A percentile compares a stretch with the other conserved stretches of the same genome.
These are phyloP conservation scores for Synergus itoensis DNA, from an alignment of 2,888 invertebrate species.

Conservation along the genomic window DNA sequence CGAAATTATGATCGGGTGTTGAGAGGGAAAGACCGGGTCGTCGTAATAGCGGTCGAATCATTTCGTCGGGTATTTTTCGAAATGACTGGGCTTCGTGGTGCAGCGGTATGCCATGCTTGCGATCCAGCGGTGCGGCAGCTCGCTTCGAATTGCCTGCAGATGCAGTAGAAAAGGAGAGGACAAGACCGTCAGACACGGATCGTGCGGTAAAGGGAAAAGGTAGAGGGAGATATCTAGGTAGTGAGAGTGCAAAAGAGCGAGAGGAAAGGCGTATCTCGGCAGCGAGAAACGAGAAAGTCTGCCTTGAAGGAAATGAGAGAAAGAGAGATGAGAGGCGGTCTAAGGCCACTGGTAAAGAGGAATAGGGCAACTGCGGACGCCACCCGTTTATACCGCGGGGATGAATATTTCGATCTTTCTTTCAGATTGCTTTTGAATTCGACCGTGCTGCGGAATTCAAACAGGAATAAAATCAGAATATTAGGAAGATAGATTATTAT, in stretches of 20 bases:
- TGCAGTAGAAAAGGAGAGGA: slow-evolving; percentile 49
- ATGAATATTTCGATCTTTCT: slow-evolving; percentile 65
- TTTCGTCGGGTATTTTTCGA: slow-evolving; percentile 71
- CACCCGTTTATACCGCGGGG: slow-evolving; percentile 64
- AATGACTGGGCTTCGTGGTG: slow-evolving; percentile 66
- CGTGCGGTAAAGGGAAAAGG: slow-evolving; percentile 20
- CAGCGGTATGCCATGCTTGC: slow-evolving; percentile 62
- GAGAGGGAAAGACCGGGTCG: slow-evolving; percentile 57
- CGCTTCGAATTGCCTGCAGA: slow-evolving; percentile 53
- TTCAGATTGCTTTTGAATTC: slow-evolving; percentile 48
- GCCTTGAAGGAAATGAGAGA: slow-evolving; percentile 6
- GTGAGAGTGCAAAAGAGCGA: slow-evolving; percentile 47
- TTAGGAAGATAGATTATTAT: background rate
- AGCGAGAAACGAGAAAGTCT: slow-evolving; percentile 34
- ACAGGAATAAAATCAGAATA: background rate
- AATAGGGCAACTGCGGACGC: slow-evolving; percentile 37
- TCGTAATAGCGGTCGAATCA: slow-evolving; percentile 70
- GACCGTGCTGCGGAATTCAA: background rate
- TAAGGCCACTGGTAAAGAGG: slow-evolving; percentile 41
- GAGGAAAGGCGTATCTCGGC: slow-evolving; percentile 57
- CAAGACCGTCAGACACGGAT: slow-evolving; percentile 5
- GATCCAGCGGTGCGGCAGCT: slow-evolving; percentile 63
- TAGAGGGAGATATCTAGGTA: slow-evolving; percentile 26
- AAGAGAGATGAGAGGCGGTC: slow-evolving; percentile 33
- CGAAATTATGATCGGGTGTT: slow-evolving; percentile 39